Conservation (phyloP, 2,797 vertebrate species). For the Melanotaenia maccullochi region DNA sequence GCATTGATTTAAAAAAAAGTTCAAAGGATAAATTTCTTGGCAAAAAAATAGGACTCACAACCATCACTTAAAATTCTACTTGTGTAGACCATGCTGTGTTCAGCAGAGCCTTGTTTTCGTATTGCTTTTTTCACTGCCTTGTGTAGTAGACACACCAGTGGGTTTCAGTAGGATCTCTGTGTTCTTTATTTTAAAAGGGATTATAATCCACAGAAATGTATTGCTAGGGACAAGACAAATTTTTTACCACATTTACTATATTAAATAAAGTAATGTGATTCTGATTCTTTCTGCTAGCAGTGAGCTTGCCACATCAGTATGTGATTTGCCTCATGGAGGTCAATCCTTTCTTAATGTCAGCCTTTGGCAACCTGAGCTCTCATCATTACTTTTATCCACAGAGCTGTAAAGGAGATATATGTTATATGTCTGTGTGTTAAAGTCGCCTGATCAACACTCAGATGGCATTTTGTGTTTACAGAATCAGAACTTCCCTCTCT, state of each 20-base stretch:
- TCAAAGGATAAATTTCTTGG: slow-evolving; percentile 5
- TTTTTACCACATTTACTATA: slow-evolving; percentile 7
- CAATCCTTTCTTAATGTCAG: slow-evolving; percentile 42
- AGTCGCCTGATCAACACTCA: not conserved
- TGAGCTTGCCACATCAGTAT: slow-evolving; percentile 32
- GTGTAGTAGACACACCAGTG: not conserved
- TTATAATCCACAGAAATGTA: slow-evolving; percentile 1
- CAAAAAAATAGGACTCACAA: slow-evolving; percentile 3
- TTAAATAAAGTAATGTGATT: slow-evolving; percentile 37
- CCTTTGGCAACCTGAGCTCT: slow-evolving; percentile 47
- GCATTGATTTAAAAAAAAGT: slow-evolving; percentile 6
- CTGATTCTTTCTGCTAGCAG: slow-evolving; percentile 23
- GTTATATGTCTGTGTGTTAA: slow-evolving; percentile 23
- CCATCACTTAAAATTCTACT: not conserved
- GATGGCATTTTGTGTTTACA: no score
- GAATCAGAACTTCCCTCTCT: no score
- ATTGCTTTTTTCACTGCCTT: not conserved
- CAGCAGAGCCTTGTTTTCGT: not conserved
- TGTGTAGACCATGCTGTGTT: not conserved
- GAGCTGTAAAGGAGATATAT: slow-evolving; percentile 18
- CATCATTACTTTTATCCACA: slow-evolving; percentile 36
- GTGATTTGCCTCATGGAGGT: slow-evolving; percentile 33
- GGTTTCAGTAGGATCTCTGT: slow-evolving; percentile 1
- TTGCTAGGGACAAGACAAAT: slow-evolving; percentile 10
- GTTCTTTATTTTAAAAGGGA: slow-evolving; percentile 3